Base-by-base conservation (phyloP, 2,888 invertebrate species). In the Thelaira solivaga region DNA sequence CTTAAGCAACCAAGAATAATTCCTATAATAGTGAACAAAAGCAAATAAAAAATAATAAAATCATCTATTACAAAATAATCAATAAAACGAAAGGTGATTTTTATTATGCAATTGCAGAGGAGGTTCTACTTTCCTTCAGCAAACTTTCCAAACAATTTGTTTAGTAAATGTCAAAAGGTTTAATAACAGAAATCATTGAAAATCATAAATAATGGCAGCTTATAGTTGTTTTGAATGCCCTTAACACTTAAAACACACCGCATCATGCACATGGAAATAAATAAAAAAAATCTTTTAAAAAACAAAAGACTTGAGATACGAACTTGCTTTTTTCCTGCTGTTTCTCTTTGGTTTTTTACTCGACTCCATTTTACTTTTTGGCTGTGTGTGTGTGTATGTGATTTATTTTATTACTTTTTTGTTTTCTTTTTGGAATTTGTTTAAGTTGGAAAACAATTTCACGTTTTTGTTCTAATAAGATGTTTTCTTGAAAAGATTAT, bases 391-490 rank as follows among this genome's bases (percentile, higher is more conserved):
- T 55, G 59, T 16, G 39, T 6, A 13, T 13, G n/a, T 39, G 26
- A 45, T 34, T 31, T 55, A n/a, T 29, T 22, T 4, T 31, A 18
- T n/a, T 2, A 31, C 10, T 18, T 34, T 34, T 34, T 29, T 43
- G 41, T 4, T 18, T 47, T 57, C 6, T 24, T 39, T 36, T 16
- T 16, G 6, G 2, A 7, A 3, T 29, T 47, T 41, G 10, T 24
- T 55, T 29, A 29, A 13, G 29, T 18, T 47, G 11, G 2, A 39
- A 3, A 68, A 74, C 67, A 64, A 74, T 57, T 64, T 68, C 78
- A 78, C 78, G 78, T 74, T 78, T 78, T 78, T 78, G 78, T 74
- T 78, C 74, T 78, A 74, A 78, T 68, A 73, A 73, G 73, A 76
- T 76, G 61, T 72, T 76, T 72, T 72, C n/a, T n/a, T n/a, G 11